Conservation (phyloP, 2,888 invertebrate species). For the Troides aeacus region DNA sequence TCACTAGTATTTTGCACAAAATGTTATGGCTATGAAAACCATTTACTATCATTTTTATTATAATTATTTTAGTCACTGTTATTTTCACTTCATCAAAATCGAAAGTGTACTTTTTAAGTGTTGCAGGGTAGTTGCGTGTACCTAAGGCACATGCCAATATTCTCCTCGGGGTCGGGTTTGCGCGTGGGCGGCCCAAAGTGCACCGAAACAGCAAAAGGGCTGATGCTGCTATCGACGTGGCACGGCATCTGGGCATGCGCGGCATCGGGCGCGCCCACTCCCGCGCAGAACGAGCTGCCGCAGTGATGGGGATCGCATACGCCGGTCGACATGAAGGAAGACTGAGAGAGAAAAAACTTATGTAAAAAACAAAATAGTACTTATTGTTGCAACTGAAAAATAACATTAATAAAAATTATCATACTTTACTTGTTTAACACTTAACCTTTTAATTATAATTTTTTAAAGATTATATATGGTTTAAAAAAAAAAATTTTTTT, state of each 20-base stretch:
- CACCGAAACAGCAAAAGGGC: slow-evolving; percentile 88
- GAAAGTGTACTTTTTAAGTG: slow-evolving; percentile 21
- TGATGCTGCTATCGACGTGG: slow-evolving; percentile 86
- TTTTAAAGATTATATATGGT: no score
- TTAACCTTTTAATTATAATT: no score
- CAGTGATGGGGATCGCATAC: slow-evolving; percentile 90
- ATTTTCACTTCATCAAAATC: no score
- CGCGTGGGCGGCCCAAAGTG: slow-evolving; percentile 85
- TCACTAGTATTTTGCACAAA: no score
- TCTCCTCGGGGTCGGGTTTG: slow-evolving; percentile 88
- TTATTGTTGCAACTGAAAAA: no score
- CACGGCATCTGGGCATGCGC: slow-evolving; percentile 70
- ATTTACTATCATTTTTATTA: no score
- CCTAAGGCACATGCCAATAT: slow-evolving; percentile 88
- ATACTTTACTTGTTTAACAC: no score
- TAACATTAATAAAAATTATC: no score
- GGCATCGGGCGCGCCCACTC: slow-evolving; percentile 32
- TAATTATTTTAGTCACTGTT: no score
- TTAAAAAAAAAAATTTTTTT: no score
- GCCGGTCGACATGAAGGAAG: slow-evolving; percentile 78
- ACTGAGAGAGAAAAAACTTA: slow-evolving; percentile 56
- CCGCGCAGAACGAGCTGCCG: slow-evolving; percentile 85
- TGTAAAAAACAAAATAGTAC: no score
- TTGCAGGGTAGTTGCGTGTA: slow-evolving; percentile 86
- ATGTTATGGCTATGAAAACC: no score